Evolutionary conservation across 2,888 invertebrate genomes (phyloP).

Genomic region (Perizoma flavofasciatum): DNA sequence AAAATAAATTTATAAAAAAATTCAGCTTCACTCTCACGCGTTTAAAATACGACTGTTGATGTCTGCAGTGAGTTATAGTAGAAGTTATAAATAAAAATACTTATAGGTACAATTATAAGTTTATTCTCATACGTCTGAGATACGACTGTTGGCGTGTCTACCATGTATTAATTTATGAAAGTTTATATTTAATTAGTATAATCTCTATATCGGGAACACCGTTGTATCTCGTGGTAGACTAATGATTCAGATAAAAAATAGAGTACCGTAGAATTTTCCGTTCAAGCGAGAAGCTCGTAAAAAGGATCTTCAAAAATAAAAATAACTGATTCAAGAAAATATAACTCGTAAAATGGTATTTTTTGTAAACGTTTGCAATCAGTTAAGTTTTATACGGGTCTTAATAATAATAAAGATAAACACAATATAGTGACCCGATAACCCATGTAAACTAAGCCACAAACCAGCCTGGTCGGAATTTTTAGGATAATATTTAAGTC

Average conservation of each 20-base stretch:
- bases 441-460: too few relatives aligned
- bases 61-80: slow-evolving; percentile 7
- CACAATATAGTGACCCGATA: too few relatives aligned
- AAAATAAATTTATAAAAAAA: slow-evolving; percentile 4
- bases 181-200: slow-evolving; percentile 10
- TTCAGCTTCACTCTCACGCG: slow-evolving; percentile 4
- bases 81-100: slow-evolving; percentile 3
- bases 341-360: too few relatives aligned
- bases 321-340: too few relatives aligned
- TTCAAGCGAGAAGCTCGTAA: neutral
- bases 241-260: slow-evolving; percentile 54
- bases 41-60: slow-evolving; percentile 8
- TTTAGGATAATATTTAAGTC: too few relatives aligned
- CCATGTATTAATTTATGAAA: slow-evolving; percentile 21
- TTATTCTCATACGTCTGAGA: slow-evolving; percentile 9
- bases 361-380: too few relatives aligned
- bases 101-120: slow-evolving; percentile 9
- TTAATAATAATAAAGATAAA: too few relatives aligned
- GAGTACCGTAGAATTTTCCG: slow-evolving; percentile 25
- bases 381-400: too few relatives aligned
- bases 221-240: slow-evolving; percentile 50
- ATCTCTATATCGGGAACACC: slow-evolving; percentile 45
- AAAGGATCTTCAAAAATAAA: too few relatives aligned
- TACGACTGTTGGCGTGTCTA: slow-evolving; percentile 24
- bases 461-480: too few relatives aligned